phyloP scores from a whole-genome alignment of 2,113 vertebrate genomes.

The Hyla sarda region DNA sequence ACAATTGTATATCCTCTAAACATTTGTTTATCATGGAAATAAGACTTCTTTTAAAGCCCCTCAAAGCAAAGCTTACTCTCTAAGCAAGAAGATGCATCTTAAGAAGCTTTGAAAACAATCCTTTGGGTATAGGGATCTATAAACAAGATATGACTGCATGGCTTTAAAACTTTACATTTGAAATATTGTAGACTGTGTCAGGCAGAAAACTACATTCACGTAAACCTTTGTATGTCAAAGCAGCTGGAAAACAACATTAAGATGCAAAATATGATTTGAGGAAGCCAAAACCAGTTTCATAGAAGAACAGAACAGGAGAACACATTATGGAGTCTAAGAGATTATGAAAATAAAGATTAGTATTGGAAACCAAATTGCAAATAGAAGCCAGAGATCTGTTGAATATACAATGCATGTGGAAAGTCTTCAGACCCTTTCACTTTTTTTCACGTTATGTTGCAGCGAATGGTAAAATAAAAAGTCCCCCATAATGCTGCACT shows the following conservation, averaged over 20 bases:
- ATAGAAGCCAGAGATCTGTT: conserved; percentile 77
- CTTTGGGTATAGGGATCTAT: conserved; percentile 34
- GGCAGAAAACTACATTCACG: conserved; percentile 55
- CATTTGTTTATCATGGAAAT: not conserved
- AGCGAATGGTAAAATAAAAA: too few species aligned
- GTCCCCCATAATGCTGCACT: too few species aligned
- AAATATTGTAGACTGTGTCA: conserved; percentile 63
- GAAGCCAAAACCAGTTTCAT: conserved; percentile 80
- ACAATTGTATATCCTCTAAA: not conserved
- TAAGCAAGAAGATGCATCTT: conserved; percentile 9
- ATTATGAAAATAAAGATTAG: conserved; percentile 86
- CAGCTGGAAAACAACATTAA: conserved; percentile 74
- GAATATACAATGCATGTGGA: conserved; percentile 68
- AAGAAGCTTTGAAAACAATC: conserved; percentile 38
- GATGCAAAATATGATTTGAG: conserved; percentile 80
- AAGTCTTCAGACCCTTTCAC: conserved; percentile 68
- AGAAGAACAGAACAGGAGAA: conserved; percentile 81
- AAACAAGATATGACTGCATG: conserved; percentile 28
- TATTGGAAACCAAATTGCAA: conserved; percentile 74
- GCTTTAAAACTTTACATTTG: conserved; percentile 57
- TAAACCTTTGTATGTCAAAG: conserved; percentile 72
- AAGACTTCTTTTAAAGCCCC: not conserved
- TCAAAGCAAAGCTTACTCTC: not conserved
- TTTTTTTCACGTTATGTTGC: too few species aligned
- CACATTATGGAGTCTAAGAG: conserved; percentile 77